Conservation (phyloP, 1,140 invertebrate species). For the Papilio polyxenes region DNA sequence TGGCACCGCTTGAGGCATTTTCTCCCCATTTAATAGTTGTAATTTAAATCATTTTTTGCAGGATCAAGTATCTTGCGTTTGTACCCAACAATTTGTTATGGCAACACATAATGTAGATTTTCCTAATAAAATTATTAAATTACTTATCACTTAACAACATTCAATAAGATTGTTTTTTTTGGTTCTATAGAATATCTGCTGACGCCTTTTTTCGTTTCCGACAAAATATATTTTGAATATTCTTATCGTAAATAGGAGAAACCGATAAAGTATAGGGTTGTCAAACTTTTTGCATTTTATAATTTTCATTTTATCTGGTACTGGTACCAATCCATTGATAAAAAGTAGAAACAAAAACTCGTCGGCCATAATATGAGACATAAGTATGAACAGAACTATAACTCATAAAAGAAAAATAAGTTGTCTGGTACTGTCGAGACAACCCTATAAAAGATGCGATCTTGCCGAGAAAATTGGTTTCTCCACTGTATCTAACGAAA, state of each 20-base stretch:
- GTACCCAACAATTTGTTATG: background rate
- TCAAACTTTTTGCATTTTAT: background rate
- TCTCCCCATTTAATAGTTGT: background rate
- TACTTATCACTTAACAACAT: background rate
- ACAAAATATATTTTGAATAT: conserved; percentile 19
- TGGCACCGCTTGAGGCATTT: background rate
- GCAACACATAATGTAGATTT: background rate
- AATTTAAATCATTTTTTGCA: background rate
- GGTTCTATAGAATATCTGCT: background rate
- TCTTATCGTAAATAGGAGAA: conserved; percentile 15
- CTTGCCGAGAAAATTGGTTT: conserved; percentile 31
- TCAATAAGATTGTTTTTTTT: background rate
- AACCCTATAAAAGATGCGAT: conserved; percentile 12
- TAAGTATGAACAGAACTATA: too few relatives aligned
- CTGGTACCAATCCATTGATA: too few relatives aligned
- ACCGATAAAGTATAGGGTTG: conserved; percentile 23
- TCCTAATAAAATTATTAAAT: background rate
- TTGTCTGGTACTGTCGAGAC: background rate
- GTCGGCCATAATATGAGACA: too few relatives aligned
- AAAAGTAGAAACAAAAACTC: too few relatives aligned
- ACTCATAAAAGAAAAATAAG: background rate
- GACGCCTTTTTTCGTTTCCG: background rate
- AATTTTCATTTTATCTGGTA: background rate
- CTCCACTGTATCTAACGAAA: conserved; percentile 12
- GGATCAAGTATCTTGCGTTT: background rate